Evolutionary conservation across 1,140 invertebrate species (phyloP), one percentile per base, ranked within the genome.

Genomic region (Lithobius niger): DNA sequence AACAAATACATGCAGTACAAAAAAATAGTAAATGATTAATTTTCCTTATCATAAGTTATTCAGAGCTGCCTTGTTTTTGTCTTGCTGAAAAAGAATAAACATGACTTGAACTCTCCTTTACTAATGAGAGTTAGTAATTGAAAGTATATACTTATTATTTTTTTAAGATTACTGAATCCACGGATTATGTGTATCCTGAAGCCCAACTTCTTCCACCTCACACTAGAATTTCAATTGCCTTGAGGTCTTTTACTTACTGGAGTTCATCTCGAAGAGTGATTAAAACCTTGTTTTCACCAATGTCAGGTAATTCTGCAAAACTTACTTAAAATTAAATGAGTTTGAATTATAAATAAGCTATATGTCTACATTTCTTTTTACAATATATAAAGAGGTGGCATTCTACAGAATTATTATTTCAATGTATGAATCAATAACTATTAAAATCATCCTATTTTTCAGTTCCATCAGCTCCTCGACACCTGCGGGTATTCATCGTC

Each of bases 181-280:
- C 62, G 6, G 68, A 69, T 21, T 68, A 75, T 53, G 58, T 66
- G 0, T 73, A 73, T 55, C 69, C 73, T n/a, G 70, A 69, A 59
- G 69, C 71, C 0, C 69, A 73, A 62, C 62, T 67, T 18, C 71
- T 86, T 50, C 62, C 76, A 4, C 82, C 87, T 0, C 86, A 82
- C 65, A 79, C 81, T 1, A 65, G 71, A 6, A 61, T 91, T 4
- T 78, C 79, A 28, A 75, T 90, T 2, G 79, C 78, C 0, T 75
- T 94, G 1, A 79, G 82, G 50, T 82, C 88, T 0, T 83, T 83
- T 59, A 90, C 88, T 0, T 83, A 83, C 60, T 94, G 89, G 88
- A 83, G 83, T 27, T 77, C 81, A 4, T 82, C 86, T 0, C 67
- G 73, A 6, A 73, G 76, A 24, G 78, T 81, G 0, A 56, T 62